Evolutionary conservation across 2,797 vertebrate genomes (phyloP), one percentile per base, ranked within the genome.

Genomic region (Spondyliosoma cantharus): DNA sequence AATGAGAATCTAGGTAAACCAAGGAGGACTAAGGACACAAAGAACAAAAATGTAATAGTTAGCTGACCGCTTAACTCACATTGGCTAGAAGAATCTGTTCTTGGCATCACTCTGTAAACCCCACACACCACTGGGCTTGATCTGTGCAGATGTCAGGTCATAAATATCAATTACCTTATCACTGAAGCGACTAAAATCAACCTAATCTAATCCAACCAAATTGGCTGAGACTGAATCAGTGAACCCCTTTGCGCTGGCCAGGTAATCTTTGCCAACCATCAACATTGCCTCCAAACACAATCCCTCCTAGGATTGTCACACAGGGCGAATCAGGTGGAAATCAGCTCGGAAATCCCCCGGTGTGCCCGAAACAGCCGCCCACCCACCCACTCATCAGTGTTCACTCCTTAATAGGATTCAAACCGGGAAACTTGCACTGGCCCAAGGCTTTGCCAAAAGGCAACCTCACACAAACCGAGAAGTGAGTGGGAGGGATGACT

Each of bases 161-260:
- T 86, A 82, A 82, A 78, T 87, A 83, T 84, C 67, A 81, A 80
- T 81, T 71, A 69, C 74, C 52, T 62, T 78, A 74, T 67, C 43
- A 69, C 53, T 64, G 60, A 88, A 67, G 37, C n/a, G 11, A 14
- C 48, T 73, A 16, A 37, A 27, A 78, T 81, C 63, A 63, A 66
- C 81, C 60, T 49, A 56, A 60, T 76, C 53, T 48, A 25, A 68
- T 68, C 52, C n/a, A 78, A 43, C 43, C 46, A 71, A 56, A 80
- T 13, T 29, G 20, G 29, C 6, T 50, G 25, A 59, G 52, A 79
- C 52, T 59, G 37, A 76, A 82, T 75, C 64, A 45, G 48, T 52
- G 62, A 81, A 78, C 37, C 16, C 29, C n/a, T 53, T 76, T 24
- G 62, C 7, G 15, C 20, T 15, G 46, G 54, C 43, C 58, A 54